Percentiles rank a stretch among this genome's conserved stretches.
phyloP scores from a whole-genome alignment of 2,888 invertebrate genomes.

The Dastarcus helophoroides region DNA sequence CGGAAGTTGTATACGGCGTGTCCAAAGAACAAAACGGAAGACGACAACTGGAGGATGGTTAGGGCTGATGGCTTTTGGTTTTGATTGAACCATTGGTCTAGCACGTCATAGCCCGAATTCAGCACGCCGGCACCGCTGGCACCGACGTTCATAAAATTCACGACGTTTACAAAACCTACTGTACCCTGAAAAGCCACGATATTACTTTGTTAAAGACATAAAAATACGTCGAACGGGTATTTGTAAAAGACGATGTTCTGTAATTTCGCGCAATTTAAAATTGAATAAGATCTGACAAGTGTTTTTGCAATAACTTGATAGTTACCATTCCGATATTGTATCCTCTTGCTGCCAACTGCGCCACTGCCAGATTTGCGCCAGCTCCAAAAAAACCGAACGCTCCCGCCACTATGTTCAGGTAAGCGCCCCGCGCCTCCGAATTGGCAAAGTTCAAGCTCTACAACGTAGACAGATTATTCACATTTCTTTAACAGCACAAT shows the following conservation, averaged over 20 bases:
- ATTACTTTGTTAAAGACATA: slow-evolving; percentile 1
- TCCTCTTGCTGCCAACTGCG: slow-evolving; percentile 38
- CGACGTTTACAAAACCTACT: slow-evolving; percentile 20
- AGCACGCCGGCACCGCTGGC: slow-evolving; percentile 24
- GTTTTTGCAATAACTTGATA: too few relatives aligned
- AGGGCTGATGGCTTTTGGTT: slow-evolving; percentile 30
- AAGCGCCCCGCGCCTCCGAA: slow-evolving; percentile 47
- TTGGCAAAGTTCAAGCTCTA: slow-evolving; percentile 42
- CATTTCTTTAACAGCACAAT: too few relatives aligned
- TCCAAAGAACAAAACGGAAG: slow-evolving; percentile 28
- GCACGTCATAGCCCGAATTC: slow-evolving; percentile 25
- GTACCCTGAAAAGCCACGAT: slow-evolving; percentile 17
- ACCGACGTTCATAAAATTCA: slow-evolving; percentile 24
- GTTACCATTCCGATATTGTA: slow-evolving; percentile 24
- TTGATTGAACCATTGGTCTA: slow-evolving; percentile 24
- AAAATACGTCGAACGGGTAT: background rate
- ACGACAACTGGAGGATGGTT: slow-evolving; percentile 33
- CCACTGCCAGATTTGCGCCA: slow-evolving; percentile 40
- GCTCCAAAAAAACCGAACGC: slow-evolving; percentile 44
- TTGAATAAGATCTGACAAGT: too few relatives aligned
- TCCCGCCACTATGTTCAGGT: slow-evolving; percentile 47
- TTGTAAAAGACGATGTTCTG: slow-evolving; percentile 2
- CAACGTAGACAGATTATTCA: slow-evolving; percentile 8
- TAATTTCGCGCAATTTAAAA: too few relatives aligned
- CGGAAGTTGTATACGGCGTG: slow-evolving; percentile 30